Percentiles rank a stretch among this genome's conserved stretches.
Evolutionary conservation across 2,888 invertebrate species (phyloP).

Genomic region (Plebejus melissa): DNA sequence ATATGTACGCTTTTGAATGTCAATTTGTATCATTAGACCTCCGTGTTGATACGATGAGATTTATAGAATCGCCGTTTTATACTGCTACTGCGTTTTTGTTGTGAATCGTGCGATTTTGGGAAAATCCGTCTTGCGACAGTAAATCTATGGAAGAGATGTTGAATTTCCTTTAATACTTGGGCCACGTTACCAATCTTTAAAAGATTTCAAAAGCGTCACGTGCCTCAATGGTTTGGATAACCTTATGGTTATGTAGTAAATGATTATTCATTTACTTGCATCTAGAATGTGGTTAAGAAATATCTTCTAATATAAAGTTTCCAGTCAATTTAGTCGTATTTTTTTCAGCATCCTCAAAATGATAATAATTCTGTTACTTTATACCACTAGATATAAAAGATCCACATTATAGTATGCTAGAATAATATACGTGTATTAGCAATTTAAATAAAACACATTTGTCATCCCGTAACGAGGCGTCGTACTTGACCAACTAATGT

Average conservation of each 20-base stretch:
- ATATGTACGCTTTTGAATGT: slow-evolving; percentile 63
- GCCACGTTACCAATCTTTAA: not conserved
- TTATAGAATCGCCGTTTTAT: not conserved
- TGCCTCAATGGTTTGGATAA: too few species aligned
- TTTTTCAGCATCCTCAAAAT: not conserved
- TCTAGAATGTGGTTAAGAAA: too few species aligned
- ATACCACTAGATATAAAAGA: not conserved
- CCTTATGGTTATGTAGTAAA: too few species aligned
- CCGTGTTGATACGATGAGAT: slow-evolving; percentile 35
- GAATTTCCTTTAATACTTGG: not conserved
- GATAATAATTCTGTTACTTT: not conserved
- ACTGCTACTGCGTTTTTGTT: not conserved
- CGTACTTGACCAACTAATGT: slow-evolving; percentile 76
- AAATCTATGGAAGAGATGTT: not conserved
- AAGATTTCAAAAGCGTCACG: not conserved
- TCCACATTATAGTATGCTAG: slow-evolving; percentile 15
- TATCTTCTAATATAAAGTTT: too few species aligned
- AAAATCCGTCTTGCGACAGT: not conserved
- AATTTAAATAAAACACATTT: slow-evolving; percentile 49
- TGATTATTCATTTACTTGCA: too few species aligned
- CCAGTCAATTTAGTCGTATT: too few species aligned
- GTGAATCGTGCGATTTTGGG: not conserved
- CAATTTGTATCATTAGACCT: slow-evolving; percentile 69
- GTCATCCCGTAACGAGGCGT: slow-evolving; percentile 68
- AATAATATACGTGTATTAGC: slow-evolving; percentile 34